These are phyloP conservation scores for Acropternis orthonyx DNA, from an alignment of 2,797 vertebrate species.

Conservation along the genomic window DNA sequence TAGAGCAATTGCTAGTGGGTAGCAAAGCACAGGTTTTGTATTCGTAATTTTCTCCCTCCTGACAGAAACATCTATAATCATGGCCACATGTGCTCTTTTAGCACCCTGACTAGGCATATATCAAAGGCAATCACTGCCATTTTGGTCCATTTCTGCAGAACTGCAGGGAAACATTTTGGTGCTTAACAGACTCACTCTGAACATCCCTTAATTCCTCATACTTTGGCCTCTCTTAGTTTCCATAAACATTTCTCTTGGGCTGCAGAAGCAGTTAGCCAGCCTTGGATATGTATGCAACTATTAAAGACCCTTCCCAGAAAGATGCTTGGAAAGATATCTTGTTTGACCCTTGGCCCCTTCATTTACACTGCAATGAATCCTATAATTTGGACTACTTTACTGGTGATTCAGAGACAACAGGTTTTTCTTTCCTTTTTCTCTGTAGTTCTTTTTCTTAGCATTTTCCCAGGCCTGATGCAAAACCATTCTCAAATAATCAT, in stretches of 20 bases:
- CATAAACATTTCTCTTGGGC: neutral
- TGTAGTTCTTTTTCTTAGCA: neutral
- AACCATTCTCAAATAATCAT: neutral
- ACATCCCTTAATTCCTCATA: neutral
- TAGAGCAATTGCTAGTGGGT: neutral
- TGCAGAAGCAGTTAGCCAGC: neutral
- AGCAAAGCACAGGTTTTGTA: neutral
- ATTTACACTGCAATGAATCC: neutral
- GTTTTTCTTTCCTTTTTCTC: neutral
- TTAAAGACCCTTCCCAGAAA: neutral
- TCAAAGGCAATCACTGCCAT: neutral
- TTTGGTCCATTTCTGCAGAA: neutral
- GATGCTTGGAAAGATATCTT: neutral
- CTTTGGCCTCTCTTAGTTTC: slow-evolving; percentile 2
- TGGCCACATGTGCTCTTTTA: neutral
- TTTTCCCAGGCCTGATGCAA: neutral
- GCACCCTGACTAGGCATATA: neutral
- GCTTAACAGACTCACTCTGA: neutral
- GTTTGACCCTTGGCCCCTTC: neutral
- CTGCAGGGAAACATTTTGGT: neutral
- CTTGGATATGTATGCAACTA: neutral
- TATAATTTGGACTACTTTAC: neutral
- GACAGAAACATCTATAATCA: neutral
- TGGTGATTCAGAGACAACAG: neutral
- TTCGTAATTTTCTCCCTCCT: neutral